Percentiles rank a stretch among this genome's conserved stretches.
Conservation (phyloP, 2,888 invertebrate species). For the Unio pictorum region DNA sequence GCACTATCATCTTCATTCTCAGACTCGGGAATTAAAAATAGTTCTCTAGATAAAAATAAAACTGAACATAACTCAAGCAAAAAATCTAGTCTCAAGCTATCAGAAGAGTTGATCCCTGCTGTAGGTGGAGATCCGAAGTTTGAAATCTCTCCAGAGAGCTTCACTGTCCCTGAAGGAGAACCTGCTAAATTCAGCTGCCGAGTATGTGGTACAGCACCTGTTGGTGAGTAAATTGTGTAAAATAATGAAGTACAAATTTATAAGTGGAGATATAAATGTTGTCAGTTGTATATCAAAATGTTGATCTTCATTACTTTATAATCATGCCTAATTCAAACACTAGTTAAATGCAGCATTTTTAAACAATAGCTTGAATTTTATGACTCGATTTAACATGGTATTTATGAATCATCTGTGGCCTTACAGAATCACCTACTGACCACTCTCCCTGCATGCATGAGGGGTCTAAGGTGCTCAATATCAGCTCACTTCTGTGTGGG, state of each 20-base stretch:
- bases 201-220: slow-evolving; percentile 60
- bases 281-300: no score
- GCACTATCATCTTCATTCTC: slow-evolving; percentile 30
- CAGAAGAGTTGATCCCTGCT: slow-evolving; percentile 52
- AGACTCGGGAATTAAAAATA: slow-evolving; percentile 25
- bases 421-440: no score
- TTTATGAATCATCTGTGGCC: no score
- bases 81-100: slow-evolving; percentile 38
- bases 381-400: no score
- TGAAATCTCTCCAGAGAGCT: slow-evolving; percentile 57
- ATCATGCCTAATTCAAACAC: no score
- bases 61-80: slow-evolving; percentile 32
- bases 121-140: slow-evolving; percentile 65
- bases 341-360: no score
- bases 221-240: slow-evolving; percentile 48
- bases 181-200: slow-evolving; percentile 58
- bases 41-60: slow-evolving; percentile 25
- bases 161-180: slow-evolving; percentile 62
- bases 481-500: no score
- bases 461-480: no score
- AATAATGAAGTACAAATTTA: not conserved
- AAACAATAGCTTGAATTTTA: no score
- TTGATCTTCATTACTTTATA: no score
- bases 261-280: no score
- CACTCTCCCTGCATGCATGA: no score